A percentile compares a stretch with the other conserved stretches of the same genome.
Conservation (phyloP, 2,888 invertebrate genomes). For the Crepidodera aurea region DNA sequence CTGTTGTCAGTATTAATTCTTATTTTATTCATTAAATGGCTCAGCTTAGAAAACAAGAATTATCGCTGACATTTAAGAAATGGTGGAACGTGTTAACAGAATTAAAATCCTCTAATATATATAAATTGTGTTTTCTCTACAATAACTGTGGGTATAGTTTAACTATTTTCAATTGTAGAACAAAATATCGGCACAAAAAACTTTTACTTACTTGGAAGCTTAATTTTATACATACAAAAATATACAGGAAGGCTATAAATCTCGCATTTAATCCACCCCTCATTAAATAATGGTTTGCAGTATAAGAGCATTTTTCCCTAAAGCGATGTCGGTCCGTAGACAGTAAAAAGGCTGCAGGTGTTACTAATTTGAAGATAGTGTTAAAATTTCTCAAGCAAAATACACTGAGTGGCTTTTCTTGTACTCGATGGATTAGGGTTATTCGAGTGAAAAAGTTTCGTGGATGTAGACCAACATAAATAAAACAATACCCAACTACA, state of each 20-base stretch:
- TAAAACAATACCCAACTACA: neutral
- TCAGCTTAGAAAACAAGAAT: constrained; percentile 5
- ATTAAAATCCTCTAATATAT: too few species aligned
- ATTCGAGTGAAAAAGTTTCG: constrained; percentile 29
- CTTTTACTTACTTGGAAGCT: too few species aligned
- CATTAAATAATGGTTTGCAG: constrained; percentile 18
- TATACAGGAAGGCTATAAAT: constrained; percentile 2
- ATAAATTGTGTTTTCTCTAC: too few species aligned
- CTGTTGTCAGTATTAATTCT: constrained; percentile 10
- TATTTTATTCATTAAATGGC: constrained; percentile 24
- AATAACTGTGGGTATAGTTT: too few species aligned
- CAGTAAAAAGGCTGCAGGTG: constrained; percentile 24
- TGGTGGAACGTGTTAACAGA: neutral
- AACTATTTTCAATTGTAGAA: too few species aligned
- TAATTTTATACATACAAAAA: neutral
- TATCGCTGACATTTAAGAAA: constrained; percentile 9
- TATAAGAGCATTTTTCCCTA: constrained; percentile 1
- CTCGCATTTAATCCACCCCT: neutral
- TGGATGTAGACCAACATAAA: neutral
- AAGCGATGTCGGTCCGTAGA: neutral
- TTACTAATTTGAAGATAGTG: constrained; percentile 31
- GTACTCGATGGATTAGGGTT: constrained; percentile 26
- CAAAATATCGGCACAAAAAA: too few species aligned
- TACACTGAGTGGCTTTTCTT: constrained; percentile 31
- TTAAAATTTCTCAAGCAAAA: constrained; percentile 31